Conservation (phyloP, 2,888 invertebrate species). For the Ormyrus thymus region DNA sequence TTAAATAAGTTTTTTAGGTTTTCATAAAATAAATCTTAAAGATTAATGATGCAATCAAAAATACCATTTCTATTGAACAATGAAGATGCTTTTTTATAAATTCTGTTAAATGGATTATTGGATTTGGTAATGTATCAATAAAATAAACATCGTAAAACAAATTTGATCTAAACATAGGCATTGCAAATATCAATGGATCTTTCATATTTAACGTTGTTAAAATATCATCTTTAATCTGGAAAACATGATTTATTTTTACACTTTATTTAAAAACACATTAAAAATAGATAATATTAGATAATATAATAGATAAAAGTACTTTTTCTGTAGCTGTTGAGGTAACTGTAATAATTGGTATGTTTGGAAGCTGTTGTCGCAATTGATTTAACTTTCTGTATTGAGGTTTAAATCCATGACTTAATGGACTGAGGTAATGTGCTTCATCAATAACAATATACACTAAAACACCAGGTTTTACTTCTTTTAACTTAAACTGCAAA, state of each 20-base stretch:
- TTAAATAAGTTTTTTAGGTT: too few relatives aligned
- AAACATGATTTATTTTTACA: too few relatives aligned
- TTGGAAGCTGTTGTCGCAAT: neutral
- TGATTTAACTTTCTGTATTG: neutral
- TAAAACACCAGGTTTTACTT: neutral
- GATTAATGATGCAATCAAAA: neutral
- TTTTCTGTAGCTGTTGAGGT: neutral
- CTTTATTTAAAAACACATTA: neutral
- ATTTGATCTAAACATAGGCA: conserved; percentile 75
- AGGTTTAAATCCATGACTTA: conserved; percentile 98
- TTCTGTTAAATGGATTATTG: conserved; percentile 85
- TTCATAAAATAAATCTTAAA: neutral
- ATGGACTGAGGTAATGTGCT: conserved; percentile 97
- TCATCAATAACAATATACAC: conserved; percentile 96
- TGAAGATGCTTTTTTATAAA: conserved; percentile 83
- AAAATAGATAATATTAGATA: neutral
- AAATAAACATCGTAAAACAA: too few relatives aligned
- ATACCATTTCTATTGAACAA: neutral
- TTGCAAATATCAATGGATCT: conserved; percentile 85
- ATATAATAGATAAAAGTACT: neutral
- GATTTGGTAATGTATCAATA: conserved; percentile 78
- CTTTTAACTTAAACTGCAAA: conserved; percentile 43
- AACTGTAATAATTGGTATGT: conserved; percentile 1
- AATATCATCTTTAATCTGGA: conserved; percentile 80
- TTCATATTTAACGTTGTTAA: conserved; percentile 82